These are phyloP conservation scores for Myotis yumanensis DNA, from an alignment of 2,113 vertebrate species.

Conservation along the genomic window DNA sequence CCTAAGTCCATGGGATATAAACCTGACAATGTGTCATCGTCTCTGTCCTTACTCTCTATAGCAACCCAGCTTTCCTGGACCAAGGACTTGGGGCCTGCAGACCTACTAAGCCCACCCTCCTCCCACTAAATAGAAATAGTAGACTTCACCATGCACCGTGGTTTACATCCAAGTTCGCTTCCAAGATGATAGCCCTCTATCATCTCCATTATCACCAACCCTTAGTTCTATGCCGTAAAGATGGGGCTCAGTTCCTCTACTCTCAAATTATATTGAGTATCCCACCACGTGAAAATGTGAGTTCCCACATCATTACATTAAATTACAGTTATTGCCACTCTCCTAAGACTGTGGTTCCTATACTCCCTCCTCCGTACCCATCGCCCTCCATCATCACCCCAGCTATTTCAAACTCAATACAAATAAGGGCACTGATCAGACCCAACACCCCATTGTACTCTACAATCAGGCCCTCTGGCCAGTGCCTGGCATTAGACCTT, in stretches of 20 bases:
- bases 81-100: neutral
- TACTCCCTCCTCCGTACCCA: neutral
- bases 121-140: neutral
- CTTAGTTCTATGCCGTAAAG: neutral
- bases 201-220: neutral
- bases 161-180: neutral
- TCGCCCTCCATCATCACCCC: neutral
- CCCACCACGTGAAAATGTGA: neutral
- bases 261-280: neutral
- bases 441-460: rapidly evolving
- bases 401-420: neutral
- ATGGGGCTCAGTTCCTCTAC: neutral
- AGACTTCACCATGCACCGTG: neutral
- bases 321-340: neutral
- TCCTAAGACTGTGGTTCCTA: neutral
- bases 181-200: neutral
- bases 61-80: neutral
- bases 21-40: neutral
- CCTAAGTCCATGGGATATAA: neutral
- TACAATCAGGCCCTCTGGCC: neutral
- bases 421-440: neutral
- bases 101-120: neutral
- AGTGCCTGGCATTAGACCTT: neutral
- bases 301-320: neutral
- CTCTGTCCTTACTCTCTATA: neutral